Evolutionary conservation across 1,140 invertebrate species (phyloP).

Genomic region (Leptinotarsa undecemlineata): DNA sequence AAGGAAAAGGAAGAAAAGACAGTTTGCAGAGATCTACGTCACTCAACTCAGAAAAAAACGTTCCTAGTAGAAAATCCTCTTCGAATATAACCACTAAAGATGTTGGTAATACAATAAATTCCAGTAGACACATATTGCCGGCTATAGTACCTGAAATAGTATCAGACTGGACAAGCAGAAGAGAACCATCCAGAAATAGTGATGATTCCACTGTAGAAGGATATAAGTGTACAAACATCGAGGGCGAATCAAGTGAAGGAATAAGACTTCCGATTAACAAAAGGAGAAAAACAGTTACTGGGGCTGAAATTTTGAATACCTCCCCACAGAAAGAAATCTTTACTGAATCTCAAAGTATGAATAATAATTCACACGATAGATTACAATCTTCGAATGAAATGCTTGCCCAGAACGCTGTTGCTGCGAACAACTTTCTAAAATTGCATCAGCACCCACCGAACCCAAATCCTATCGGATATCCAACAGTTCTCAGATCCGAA

Average conservation of each 20-base stretch:
- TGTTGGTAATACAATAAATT: background rate
- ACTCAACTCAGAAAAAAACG: background rate
- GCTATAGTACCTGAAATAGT: constrained; percentile 13
- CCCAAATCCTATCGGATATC: too few relatives aligned
- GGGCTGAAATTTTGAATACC: background rate
- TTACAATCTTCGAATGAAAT: too few relatives aligned
- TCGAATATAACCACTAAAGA: background rate
- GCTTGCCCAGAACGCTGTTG: too few relatives aligned
- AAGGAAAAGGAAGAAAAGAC: constrained; percentile 4
- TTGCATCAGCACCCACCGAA: too few relatives aligned
- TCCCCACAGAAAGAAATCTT: background rate
- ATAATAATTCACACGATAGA: too few relatives aligned
- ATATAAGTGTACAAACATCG: background rate
- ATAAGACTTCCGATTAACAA: background rate
- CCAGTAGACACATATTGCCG: constrained; percentile 10
- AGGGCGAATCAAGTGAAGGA: background rate
- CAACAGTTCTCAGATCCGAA: too few relatives aligned
- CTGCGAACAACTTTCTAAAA: too few relatives aligned
- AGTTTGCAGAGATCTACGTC: background rate
- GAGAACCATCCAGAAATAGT: background rate
- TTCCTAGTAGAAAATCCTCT: background rate
- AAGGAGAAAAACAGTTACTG: background rate
- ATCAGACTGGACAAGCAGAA: background rate
- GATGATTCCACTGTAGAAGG: background rate
- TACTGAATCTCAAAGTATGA: background rate